Evolutionary conservation across 2,797 vertebrate species (phyloP), one percentile per base, ranked within the genome.

Genomic region (Melanotaenia maccullochi): DNA sequence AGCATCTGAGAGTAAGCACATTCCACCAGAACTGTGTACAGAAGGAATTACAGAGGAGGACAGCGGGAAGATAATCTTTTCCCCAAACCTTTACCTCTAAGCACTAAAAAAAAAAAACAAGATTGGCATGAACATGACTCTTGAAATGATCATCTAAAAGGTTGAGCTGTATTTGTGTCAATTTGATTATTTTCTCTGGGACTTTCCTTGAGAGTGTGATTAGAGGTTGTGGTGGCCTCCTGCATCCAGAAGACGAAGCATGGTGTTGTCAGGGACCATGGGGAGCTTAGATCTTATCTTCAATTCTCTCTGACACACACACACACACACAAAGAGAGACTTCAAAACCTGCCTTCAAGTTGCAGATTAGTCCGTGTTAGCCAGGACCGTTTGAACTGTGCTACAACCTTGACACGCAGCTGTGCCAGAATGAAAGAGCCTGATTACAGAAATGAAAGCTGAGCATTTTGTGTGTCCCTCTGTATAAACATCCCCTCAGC

Each of bases 1-100:
- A 85, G 84, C 84, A 87, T 89, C 85, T 81, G 79, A 90, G 82
- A 84, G 81, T 67, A 85, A 88, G 89, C 87, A 86, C 72, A 88
- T 90, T 88, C 79, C 81, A 74, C 66, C 87, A 88, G 76, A 91
- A 75, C 86, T 92, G 93, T 93, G 93, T 93, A 91, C 89, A 85
- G 85, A 87, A 79, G 78, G 92, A 93, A 91, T 90, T 92, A 93
- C 90, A 89, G 88, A 90, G 85, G 87, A 87, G 76, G 87, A 84
- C 81, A 75, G 88, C 78, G 9, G 75, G 82, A 79, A 85, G 81
- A 90, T 91, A 87, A 92, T 91, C 90, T 89, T 85, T 87, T 62
- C 82, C 82, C 84, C 54, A 64, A 85, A 90, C 85, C 81, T 73
- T 83, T 25, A 60, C 82, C 76, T 85, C 49, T 40, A 62, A 88